Evolutionary conservation across 2,888 invertebrate species (phyloP).

Genomic region (Pandemis heparana): DNA sequence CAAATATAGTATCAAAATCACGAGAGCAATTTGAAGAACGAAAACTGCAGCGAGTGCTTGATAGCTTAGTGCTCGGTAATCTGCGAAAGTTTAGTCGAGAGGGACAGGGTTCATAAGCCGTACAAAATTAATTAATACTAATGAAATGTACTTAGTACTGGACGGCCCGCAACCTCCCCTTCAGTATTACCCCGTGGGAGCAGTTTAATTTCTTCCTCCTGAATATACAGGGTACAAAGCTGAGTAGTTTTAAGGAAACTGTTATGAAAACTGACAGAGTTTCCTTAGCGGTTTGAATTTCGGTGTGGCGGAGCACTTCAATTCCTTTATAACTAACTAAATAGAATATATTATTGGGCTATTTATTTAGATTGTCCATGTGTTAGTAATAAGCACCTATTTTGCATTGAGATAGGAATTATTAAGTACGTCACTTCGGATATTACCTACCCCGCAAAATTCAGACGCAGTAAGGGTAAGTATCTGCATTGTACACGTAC

Average conservation of each 20-base stretch:
- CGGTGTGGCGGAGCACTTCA: neutral
- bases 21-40: constrained; percentile 15
- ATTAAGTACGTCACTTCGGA: neutral
- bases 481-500: too few species aligned
- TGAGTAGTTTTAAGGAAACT: constrained; percentile 43
- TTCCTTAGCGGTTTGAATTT: constrained; percentile 24
- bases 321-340: neutral
- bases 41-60: constrained; percentile 34
- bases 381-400: neutral
- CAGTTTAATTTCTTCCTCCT: constrained; percentile 63
- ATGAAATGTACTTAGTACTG: constrained; percentile 59
- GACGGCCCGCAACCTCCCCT: constrained; percentile 38
- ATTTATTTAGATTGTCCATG: neutral
- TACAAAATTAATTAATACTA: constrained; percentile 66
- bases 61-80: constrained; percentile 21
- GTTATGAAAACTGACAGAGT: constrained; percentile 53
- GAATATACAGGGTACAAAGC: constrained; percentile 50
- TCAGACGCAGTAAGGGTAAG: too few species aligned
- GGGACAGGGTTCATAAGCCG: constrained; percentile 52
- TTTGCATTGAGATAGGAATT: neutral
- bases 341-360: neutral
- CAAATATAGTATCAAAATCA: neutral
- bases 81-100: constrained; percentile 35
- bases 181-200: constrained; percentile 55
- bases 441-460: too few species aligned